phyloP scores from a whole-genome alignment of 2,888 invertebrate species.

The Ellobium chinense region DNA sequence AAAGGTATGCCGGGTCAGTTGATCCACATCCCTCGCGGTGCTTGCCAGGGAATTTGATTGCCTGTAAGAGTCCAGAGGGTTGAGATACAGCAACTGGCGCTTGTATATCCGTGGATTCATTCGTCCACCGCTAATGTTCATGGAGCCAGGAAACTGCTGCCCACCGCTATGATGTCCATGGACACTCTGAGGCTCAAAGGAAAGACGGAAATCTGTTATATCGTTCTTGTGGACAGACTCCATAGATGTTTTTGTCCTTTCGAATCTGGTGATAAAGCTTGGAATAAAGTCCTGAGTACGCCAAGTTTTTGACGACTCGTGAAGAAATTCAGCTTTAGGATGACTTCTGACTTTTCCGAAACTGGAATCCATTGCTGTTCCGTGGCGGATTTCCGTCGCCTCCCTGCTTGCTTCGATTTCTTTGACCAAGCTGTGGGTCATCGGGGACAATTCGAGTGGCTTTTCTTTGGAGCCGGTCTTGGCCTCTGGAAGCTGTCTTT shows the following conservation, averaged over 20 bases:
- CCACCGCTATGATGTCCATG: constrained; percentile 50
- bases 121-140: constrained; percentile 26
- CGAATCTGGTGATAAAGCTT: constrained; percentile 66
- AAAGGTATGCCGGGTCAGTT: neutral
- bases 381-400: constrained; percentile 2
- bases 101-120: constrained; percentile 15
- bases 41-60: constrained; percentile 42
- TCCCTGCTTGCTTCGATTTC: neutral
- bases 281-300: constrained; percentile 61
- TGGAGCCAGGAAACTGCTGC: constrained; percentile 28
- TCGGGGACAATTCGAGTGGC: constrained; percentile 2
- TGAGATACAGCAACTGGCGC: constrained; percentile 44
- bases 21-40: neutral
- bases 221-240: neutral
- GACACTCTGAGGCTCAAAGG: neutral
- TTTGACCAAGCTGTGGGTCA: constrained; percentile 14
- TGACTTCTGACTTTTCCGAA: neutral
- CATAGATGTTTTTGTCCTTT: constrained; percentile 63
- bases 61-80: constrained; percentile 49
- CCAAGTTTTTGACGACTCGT: neutral
- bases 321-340: constrained; percentile 20
- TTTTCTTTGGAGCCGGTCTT: constrained; percentile 35
- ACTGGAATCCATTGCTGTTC: neutral
- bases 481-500: neutral
- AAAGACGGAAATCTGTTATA: neutral